Conservation (phyloP, 53 echinoderm and acorn worm species). For the Holothuria leucospilota region DNA sequence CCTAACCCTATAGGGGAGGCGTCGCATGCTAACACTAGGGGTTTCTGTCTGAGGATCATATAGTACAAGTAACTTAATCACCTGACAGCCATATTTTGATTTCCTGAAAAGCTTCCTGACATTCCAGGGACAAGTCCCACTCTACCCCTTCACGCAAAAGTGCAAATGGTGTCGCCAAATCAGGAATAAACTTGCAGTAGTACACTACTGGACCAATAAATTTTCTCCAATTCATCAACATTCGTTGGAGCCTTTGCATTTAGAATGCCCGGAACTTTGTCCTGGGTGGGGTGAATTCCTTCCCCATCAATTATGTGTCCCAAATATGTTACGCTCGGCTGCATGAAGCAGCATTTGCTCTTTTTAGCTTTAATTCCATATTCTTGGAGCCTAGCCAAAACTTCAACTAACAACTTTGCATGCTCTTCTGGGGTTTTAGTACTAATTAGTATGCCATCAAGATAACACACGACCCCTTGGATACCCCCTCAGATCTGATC, state of each 20-base stretch:
- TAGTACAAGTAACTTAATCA: conserved; percentile 46
- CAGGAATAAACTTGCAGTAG: conserved; percentile 62
- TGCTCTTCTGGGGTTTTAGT: conserved; percentile 21
- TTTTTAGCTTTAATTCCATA: conserved; percentile 34
- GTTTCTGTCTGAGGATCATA: conserved; percentile 46
- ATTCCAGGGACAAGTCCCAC: conserved; percentile 58
- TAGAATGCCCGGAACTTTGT: conserved; percentile 40
- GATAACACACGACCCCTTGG: conserved; percentile 14
- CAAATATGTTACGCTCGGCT: conserved; percentile 42
- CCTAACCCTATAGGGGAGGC: conserved; percentile 59
- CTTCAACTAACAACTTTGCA: conserved; percentile 13
- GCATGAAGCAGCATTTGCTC: conserved; percentile 48
- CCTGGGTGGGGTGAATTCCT: conserved; percentile 45
- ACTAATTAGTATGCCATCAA: conserved; percentile 52
- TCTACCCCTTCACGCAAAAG: conserved; percentile 50
- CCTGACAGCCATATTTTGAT: conserved; percentile 42
- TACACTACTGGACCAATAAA: conserved; percentile 54
- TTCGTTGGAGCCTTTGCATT: conserved; percentile 36
- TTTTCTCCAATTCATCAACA: conserved; percentile 20
- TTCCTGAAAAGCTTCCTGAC: conserved; percentile 59
- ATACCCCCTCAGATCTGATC: conserved; percentile 18
- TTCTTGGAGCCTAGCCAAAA: conserved; percentile 14
- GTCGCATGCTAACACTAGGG: conserved; percentile 54
- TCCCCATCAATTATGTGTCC: conserved; percentile 51
- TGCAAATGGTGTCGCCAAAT: conserved; percentile 48